phyloP scores from a whole-genome alignment of 2,888 invertebrate genomes.

The Molanna angustata region DNA sequence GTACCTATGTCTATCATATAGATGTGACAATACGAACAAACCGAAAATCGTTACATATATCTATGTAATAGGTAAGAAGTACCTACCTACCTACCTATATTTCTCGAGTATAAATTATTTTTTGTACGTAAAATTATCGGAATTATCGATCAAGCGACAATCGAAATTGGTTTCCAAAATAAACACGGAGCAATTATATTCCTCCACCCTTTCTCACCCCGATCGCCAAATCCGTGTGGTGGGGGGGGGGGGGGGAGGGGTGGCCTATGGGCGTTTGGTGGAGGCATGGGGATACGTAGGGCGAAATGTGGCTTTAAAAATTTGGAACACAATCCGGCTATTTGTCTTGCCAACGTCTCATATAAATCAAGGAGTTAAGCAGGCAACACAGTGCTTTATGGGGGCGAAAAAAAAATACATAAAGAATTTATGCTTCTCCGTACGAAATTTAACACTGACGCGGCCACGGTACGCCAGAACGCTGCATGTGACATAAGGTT shows the following conservation, averaged over 20 bases:
- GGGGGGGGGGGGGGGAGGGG: not conserved
- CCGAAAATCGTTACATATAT: too few species aligned
- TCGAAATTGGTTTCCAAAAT: too few species aligned
- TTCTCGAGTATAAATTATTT: too few species aligned
- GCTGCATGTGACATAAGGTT: constrained; percentile 2
- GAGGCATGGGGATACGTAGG: constrained; percentile 42
- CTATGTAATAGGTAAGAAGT: too few species aligned
- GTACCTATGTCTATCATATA: too few species aligned
- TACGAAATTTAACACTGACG: constrained; percentile 33
- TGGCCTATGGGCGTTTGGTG: constrained; percentile 37
- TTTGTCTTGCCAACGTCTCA: constrained; percentile 72
- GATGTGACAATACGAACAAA: too few species aligned
- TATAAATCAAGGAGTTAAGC: constrained; percentile 69
- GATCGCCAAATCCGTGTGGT: too few species aligned
- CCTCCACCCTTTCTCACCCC: not conserved
- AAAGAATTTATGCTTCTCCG: constrained; percentile 34
- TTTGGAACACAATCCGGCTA: constrained; percentile 76
- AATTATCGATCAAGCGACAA: too few species aligned
- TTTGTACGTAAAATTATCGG: too few species aligned
- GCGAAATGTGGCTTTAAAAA: constrained; percentile 75
- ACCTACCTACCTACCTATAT: too few species aligned
- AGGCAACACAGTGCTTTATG: constrained; percentile 62
- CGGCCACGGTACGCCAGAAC: not conserved
- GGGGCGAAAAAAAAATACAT: constrained; percentile 38
- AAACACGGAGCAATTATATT: too few species aligned